A percentile compares a stretch with the other conserved stretches of the same genome.
Evolutionary conservation across 1,140 invertebrate species (phyloP).

Genomic region (Drosophila pruinosa): DNA sequence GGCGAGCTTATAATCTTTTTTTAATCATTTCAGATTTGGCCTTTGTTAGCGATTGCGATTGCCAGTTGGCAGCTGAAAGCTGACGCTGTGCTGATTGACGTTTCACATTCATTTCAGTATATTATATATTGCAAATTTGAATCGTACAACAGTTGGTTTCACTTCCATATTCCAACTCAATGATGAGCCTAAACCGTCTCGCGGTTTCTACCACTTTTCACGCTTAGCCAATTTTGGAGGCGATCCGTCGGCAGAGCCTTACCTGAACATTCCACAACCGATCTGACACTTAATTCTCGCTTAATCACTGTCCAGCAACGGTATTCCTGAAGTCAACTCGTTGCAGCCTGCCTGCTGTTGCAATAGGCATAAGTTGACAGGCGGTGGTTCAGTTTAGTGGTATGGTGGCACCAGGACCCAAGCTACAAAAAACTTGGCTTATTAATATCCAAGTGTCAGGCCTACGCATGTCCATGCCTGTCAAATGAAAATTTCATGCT

Average conservation of each 20-base stretch:
- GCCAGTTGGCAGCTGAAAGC: conserved; percentile 67
- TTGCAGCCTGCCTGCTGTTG: conserved; percentile 27
- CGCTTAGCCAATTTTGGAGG: conserved; percentile 43
- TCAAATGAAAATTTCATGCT: conserved; percentile 77
- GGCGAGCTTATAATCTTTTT: conserved; percentile 69
- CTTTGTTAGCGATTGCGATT: conserved; percentile 66
- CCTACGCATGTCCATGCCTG: conserved; percentile 50
- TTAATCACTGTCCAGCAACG: conserved; percentile 80
- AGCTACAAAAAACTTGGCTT: conserved; percentile 43
- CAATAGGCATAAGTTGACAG: conserved; percentile 65
- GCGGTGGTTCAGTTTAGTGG: conserved; percentile 39
- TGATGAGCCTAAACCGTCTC: neutral
- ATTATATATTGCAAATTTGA: conserved; percentile 33
- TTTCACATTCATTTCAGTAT: conserved; percentile 45
- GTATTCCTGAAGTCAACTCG: conserved; percentile 44
- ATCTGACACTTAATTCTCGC: conserved; percentile 79
- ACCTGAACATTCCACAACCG: conserved; percentile 37
- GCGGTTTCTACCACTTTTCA: conserved; percentile 57
- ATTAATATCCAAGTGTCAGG: conserved; percentile 58
- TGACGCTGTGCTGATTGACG: conserved; percentile 76
- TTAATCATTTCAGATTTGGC: conserved; percentile 72
- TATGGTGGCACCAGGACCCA: no score
- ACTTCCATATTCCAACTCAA: conserved; percentile 56
- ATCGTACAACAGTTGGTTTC: conserved; percentile 52
- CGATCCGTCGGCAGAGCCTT: neutral